Conservation (phyloP, 2,113 vertebrate species). For the Anoura caudifer region DNA sequence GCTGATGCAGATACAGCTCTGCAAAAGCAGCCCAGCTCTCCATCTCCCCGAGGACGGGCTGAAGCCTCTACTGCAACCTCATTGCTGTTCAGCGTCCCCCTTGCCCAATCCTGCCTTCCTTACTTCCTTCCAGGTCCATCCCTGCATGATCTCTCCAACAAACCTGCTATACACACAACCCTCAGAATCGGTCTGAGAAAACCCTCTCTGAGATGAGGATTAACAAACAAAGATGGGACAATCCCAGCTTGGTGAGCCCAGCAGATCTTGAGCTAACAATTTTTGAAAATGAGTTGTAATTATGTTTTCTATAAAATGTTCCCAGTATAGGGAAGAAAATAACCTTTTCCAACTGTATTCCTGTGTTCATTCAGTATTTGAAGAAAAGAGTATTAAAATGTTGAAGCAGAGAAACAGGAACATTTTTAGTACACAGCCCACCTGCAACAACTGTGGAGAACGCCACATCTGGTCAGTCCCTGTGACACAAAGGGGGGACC, state of each 20-base stretch:
- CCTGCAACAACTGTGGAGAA: neutral
- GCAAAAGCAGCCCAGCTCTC: neutral
- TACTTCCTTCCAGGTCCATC: neutral
- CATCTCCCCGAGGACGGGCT: neutral
- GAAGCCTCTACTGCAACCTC: neutral
- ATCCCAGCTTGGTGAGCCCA: neutral
- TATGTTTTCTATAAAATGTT: neutral
- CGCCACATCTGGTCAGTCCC: neutral
- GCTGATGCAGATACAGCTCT: neutral
- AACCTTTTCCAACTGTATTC: neutral
- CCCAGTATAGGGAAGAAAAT: neutral
- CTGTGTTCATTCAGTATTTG: neutral
- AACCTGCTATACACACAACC: neutral
- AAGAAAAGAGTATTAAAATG: neutral
- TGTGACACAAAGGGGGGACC: neutral
- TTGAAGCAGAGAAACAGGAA: neutral
- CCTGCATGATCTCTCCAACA: neutral
- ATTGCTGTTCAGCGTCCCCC: neutral
- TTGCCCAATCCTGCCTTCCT: neutral
- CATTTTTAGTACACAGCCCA: neutral
- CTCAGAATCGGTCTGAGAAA: neutral
- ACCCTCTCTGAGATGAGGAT: neutral
- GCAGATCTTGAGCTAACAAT: neutral
- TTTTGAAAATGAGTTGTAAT: constrained; percentile 7
- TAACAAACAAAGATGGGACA: neutral